Conservation (phyloP, 30 jellyfish, hydroid and myxozoan genomes). For the Pseudorhiza aurosa region DNA sequence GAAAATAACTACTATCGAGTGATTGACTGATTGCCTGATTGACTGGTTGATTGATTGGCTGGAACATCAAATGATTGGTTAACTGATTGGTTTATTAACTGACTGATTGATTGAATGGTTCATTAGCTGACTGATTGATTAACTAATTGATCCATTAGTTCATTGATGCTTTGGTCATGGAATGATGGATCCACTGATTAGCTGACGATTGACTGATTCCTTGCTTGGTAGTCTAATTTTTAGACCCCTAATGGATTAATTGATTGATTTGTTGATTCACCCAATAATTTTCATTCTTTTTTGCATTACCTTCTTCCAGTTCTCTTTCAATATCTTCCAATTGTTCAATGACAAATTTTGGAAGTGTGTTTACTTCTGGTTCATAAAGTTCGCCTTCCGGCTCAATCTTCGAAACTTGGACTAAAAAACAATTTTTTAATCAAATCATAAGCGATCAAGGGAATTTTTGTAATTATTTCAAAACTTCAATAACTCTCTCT, state of each 20-base stretch:
- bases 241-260: too few species aligned
- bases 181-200: background rate
- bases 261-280: background rate
- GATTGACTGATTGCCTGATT: background rate
- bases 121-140: background rate
- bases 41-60: background rate
- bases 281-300: background rate
- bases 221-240: too few species aligned
- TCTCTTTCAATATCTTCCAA: slow-evolving; percentile 59
- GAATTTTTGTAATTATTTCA: too few species aligned
- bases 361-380: slow-evolving; percentile 59
- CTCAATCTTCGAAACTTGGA: background rate
- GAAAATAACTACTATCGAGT: too few species aligned
- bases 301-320: slow-evolving; percentile 56
- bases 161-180: background rate
- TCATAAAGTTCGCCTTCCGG: slow-evolving; percentile 35
- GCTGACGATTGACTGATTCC: too few species aligned
- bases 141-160: background rate
- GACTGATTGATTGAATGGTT: background rate
- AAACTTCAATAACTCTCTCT: too few species aligned
- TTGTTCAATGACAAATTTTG: slow-evolving; percentile 51
- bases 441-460: too few species aligned
- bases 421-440: too few species aligned
- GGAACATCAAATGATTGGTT: background rate
- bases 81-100: background rate